Base-by-base conservation (phyloP, 2,113 vertebrate genomes). In the Xiphophorus maculatus region DNA sequence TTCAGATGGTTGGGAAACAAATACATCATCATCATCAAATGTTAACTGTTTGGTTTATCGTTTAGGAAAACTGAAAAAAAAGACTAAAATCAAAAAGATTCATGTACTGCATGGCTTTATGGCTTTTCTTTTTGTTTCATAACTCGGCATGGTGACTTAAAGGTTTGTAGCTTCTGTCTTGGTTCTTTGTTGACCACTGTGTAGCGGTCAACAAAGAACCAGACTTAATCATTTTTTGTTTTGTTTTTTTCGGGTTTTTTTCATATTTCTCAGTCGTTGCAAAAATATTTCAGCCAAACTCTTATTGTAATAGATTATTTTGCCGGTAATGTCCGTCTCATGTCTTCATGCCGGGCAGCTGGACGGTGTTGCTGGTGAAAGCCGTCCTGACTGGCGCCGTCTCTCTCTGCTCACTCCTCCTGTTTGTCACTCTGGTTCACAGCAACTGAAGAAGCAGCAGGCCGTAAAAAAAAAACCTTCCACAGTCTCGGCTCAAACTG, bases 351-450 rank as follows among this genome's bases (percentile, higher is more conserved):
- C 76, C 97, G 93, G 96, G 97, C 79, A 97, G 96, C 83, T 98
- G 97, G 97, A 96, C 94, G 0, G 95, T 96, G 1, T 87, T 98
- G 73, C 85, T 97, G 88, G 95, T 97, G 73, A 96, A 97, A 87
- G 95, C 96, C 0, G 92, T 96, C 60, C 91, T 96, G 66, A 97
- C 96, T 28, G 28, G 28, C 28, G 28, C 28, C 28, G 28, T 28
- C 28, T 28, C 28, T 28, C 94, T 98, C 42, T 96, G 96, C 84
- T 96, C 96, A 1, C 91, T 98, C 70, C 94, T 96, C 42, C 95
- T 98, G 58, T 97, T 97, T 51, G 94, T 98, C 69, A 96, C 95
- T 0, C 93, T 97, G 51, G 96, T 96, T 69, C 96, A 96, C 68
- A 95, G 95, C 72, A 93, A 93, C 92, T 95, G 81, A 93, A 8